Conservation (phyloP, 2,113 vertebrate species). For the Takifugu flavidus region DNA sequence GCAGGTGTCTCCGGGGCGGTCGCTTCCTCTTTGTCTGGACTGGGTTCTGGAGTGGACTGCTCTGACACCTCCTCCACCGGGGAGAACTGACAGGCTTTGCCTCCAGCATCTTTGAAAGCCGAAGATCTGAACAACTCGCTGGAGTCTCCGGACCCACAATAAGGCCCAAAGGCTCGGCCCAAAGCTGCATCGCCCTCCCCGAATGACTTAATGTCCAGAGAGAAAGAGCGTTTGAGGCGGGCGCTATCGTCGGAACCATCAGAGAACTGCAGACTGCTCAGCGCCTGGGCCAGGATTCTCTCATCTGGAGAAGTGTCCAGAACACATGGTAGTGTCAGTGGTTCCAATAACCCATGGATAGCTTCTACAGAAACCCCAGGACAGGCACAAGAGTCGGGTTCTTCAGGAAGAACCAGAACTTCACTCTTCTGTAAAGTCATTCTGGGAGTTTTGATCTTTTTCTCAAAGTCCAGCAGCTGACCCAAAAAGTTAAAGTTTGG, state of each 20-base stretch:
- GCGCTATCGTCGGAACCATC: slow-evolving; percentile 81
- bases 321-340: slow-evolving; percentile 53
- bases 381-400: not conserved
- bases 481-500: slow-evolving; percentile 84
- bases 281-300: slow-evolving; percentile 73
- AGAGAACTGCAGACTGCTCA: slow-evolving; percentile 78
- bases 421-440: slow-evolving; percentile 9
- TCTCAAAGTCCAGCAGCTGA: slow-evolving; percentile 91
- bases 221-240: slow-evolving; percentile 90
- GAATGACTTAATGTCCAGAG: slow-evolving; percentile 89
- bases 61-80: slow-evolving; percentile 90
- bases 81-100: slow-evolving; percentile 88
- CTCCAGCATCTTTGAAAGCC: slow-evolving; percentile 69
- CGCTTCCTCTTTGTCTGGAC: slow-evolving; percentile 81
- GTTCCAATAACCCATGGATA: slow-evolving; percentile 21
- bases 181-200: slow-evolving; percentile 42
- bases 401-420: not conserved
- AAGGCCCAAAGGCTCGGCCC: slow-evolving; percentile 60
- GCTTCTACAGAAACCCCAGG: not conserved
- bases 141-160: slow-evolving; percentile 56
- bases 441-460: slow-evolving; percentile 81
- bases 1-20: slow-evolving; percentile 3
- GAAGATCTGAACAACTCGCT: slow-evolving; percentile 80
- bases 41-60: slow-evolving; percentile 83
- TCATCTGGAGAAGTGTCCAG: slow-evolving; percentile 63